Percentiles rank a stretch among this genome's conserved stretches.
Conservation (phyloP, 2,113 vertebrate species). For the Scalopus aquaticus region DNA sequence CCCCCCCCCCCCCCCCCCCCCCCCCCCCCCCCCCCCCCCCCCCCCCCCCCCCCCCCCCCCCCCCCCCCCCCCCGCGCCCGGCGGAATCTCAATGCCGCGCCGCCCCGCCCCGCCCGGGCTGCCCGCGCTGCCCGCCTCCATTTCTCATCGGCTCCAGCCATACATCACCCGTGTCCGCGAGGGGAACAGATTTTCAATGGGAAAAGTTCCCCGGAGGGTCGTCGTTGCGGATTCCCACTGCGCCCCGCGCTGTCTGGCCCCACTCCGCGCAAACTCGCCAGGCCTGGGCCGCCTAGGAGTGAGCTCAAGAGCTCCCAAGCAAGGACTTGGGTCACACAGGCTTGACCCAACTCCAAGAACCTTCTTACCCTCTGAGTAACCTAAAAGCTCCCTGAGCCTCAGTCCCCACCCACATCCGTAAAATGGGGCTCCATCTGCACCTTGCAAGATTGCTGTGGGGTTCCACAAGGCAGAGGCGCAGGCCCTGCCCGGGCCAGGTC, state of each 20-base stretch:
- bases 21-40: too few species aligned
- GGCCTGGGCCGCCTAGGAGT: background rate
- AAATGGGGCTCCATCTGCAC: background rate
- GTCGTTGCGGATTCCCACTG: slow-evolving; percentile 58
- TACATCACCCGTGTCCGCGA: slow-evolving; percentile 72
- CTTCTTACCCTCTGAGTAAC: background rate
- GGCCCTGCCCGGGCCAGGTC: background rate
- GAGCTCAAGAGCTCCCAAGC: background rate
- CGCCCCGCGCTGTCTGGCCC: slow-evolving; percentile 46
- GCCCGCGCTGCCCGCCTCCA: slow-evolving; percentile 35
- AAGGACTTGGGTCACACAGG: background rate
- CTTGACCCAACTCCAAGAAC: background rate
- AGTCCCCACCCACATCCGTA: background rate
- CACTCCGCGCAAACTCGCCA: too few species aligned
- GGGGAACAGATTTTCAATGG: slow-evolving; percentile 71
- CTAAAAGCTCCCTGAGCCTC: background rate
- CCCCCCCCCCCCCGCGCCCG: too few species aligned
- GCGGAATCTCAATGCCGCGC: slow-evolving; percentile 56
- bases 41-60: too few species aligned
- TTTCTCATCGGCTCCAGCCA: slow-evolving; percentile 79
- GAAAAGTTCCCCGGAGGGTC: slow-evolving; percentile 63
- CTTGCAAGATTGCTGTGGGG: background rate
- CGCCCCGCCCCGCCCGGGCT: background rate
- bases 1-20: too few species aligned
- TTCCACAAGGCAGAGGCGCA: background rate